Percentiles rank a stretch among this genome's conserved stretches.
phyloP scores from a whole-genome alignment of 2,888 invertebrate genomes.

The Dysmachus trigonus region DNA sequence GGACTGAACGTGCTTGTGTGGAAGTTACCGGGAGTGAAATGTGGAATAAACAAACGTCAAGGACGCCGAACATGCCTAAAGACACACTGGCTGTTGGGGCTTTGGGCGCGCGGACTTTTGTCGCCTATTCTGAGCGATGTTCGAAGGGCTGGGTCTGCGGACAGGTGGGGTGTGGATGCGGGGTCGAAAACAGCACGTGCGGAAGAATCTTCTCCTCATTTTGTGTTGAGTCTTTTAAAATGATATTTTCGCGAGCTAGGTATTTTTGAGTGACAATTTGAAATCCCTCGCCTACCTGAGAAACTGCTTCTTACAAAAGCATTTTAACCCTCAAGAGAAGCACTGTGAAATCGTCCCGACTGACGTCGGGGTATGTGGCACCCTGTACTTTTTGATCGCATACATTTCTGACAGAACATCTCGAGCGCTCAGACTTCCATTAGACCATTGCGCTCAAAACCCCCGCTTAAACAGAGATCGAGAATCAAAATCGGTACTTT shows the following conservation, averaged over 20 bases:
- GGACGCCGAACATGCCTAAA: neutral
- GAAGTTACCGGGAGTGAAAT: neutral
- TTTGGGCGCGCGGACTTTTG: neutral
- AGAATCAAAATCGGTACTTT: no score
- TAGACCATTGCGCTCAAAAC: no score
- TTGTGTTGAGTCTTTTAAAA: neutral
- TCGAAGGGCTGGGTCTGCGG: no score
- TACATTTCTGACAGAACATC: no score
- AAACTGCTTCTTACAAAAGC: neutral
- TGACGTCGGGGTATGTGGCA: no score
- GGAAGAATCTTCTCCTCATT: neutral
- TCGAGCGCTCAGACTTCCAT: no score
- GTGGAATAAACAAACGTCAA: slow-evolving; percentile 30
- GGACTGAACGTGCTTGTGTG: neutral
- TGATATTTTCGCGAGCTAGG: neutral
- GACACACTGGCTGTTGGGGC: slow-evolving; percentile 5
- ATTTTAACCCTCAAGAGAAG: no score
- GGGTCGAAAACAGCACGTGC: neutral
- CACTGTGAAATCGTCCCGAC: no score
- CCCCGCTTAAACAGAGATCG: no score
- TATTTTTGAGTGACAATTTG: neutral
- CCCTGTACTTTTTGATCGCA: no score
- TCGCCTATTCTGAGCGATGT: neutral
- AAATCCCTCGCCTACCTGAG: neutral
- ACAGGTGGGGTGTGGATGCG: neutral